Conservation (phyloP, 1,140 invertebrate species). For the Asbolus verrucosus region DNA sequence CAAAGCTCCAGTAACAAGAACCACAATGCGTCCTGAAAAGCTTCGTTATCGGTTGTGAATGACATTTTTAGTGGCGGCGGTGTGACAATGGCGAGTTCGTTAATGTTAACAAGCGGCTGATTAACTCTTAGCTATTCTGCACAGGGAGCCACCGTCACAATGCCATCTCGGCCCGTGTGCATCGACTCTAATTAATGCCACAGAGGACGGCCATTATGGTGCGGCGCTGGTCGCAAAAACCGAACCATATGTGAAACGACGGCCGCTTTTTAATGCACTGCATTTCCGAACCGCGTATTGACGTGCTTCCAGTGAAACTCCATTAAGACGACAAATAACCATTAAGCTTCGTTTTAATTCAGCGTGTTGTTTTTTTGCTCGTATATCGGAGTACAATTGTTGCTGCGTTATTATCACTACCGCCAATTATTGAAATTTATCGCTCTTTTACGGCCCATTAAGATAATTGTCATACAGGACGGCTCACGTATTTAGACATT, state of each 20-base stretch:
- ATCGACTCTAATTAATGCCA: too few species aligned
- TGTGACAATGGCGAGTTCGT: conserved; percentile 58
- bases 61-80: conserved; percentile 57
- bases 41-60: conserved; percentile 58
- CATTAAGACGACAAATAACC: conserved; percentile 43
- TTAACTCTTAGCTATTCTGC: conserved; percentile 54
- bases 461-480: conserved; percentile 42
- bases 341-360: conserved; percentile 36
- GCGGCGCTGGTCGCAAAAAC: too few species aligned
- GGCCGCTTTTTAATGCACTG: too few species aligned
- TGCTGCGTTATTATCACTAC: conserved; percentile 40
- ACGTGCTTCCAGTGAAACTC: conserved; percentile 23
- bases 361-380: conserved; percentile 18
- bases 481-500: conserved; percentile 43
- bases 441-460: conserved; percentile 43
- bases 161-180: conserved; percentile 18
- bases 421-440: conserved; percentile 45
- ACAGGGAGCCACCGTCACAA: conserved; percentile 27
- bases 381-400: conserved; percentile 43
- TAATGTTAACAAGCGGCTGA: conserved; percentile 60
- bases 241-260: too few species aligned
- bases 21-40: conserved; percentile 53
- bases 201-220: too few species aligned
- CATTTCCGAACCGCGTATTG: conserved; percentile 30
- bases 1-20: conserved; percentile 53